These are phyloP conservation scores for Gymnogyps californianus DNA, from an alignment of 2,113 vertebrate genomes.

Conservation along the genomic window DNA sequence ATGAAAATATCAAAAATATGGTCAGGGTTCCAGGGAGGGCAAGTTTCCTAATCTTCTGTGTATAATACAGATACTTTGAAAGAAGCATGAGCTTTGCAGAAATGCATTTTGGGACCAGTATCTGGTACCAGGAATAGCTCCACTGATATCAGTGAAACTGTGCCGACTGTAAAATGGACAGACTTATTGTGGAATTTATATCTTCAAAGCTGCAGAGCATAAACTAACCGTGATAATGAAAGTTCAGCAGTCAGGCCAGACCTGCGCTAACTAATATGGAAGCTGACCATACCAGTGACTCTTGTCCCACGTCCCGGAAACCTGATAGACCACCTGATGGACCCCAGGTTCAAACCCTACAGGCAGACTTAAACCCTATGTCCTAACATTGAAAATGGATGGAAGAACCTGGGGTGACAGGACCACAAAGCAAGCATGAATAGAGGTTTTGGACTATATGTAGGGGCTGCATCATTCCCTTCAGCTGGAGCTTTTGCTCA, in stretches of 20 bases:
- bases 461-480: neutral
- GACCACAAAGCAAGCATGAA: neutral
- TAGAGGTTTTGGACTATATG: neutral
- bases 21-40: neutral
- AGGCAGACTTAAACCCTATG: neutral
- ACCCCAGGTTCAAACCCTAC: no score
- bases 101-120: neutral
- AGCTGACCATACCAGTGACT: neutral
- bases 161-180: neutral
- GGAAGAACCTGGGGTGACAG: neutral
- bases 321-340: neutral
- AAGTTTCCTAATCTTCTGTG: neutral
- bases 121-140: neutral
- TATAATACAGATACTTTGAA: neutral
- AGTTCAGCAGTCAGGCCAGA: neutral
- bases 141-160: neutral
- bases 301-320: fast-evolving
- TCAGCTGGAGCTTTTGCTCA: neutral
- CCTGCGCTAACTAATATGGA: neutral
- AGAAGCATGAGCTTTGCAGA: neutral
- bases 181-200: neutral
- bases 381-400: neutral
- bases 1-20: neutral
- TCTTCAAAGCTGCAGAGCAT: neutral
- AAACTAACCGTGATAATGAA: fast-evolving